Conservation (phyloP, 2,888 invertebrate genomes). For the Deroplatys truncata region DNA sequence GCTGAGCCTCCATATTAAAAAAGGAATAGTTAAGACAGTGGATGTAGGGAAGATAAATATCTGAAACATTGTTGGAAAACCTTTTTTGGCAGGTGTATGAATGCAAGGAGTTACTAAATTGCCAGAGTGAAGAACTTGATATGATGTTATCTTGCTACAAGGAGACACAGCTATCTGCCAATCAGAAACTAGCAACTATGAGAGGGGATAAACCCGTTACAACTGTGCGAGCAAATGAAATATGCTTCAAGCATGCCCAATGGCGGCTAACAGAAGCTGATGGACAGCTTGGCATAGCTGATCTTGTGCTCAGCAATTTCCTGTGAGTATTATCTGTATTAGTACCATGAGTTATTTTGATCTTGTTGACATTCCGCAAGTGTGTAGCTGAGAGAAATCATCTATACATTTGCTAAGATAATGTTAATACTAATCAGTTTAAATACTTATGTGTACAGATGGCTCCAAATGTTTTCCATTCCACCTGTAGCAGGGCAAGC, state of each 20-base stretch:
- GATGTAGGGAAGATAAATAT: no score
- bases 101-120: slow-evolving; percentile 83
- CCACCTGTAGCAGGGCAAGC: no score
- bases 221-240: slow-evolving; percentile 79
- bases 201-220: slow-evolving; percentile 68
- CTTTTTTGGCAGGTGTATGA: slow-evolving; percentile 63
- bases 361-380: neutral
- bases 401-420: no score
- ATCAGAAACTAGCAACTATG: slow-evolving; percentile 56
- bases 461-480: no score
- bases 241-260: slow-evolving; percentile 96
- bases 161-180: slow-evolving; percentile 62
- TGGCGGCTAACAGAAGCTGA: slow-evolving; percentile 98
- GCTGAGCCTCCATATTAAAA: neutral
- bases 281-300: slow-evolving; percentile 96
- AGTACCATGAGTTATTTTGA: neutral
- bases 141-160: slow-evolving; percentile 93
- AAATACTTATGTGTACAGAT: no score
- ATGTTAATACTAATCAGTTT: no score
- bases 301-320: slow-evolving; percentile 92
- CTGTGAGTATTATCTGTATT: slow-evolving; percentile 53
- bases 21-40: neutral
- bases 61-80: neutral
- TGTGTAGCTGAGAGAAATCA: neutral
- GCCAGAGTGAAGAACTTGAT: slow-evolving; percentile 88